Evolutionary conservation across 2,113 vertebrate genomes (phyloP).

Genomic region (Melierax canorus): DNA sequence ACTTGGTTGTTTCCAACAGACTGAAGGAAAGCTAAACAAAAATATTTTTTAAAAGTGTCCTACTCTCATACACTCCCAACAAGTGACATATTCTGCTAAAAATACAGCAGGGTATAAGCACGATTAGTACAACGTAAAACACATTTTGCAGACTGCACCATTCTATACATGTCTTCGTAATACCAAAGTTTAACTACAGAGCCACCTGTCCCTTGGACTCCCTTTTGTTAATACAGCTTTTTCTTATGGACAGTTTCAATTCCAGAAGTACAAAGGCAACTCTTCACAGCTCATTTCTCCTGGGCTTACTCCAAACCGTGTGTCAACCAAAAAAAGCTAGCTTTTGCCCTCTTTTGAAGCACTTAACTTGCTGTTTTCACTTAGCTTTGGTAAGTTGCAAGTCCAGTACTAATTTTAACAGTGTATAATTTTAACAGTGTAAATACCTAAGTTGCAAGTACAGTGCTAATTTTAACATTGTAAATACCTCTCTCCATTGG

Average conservation of each 20-base stretch:
- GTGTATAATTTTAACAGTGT: constrained; percentile 37
- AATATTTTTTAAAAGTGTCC: not conserved
- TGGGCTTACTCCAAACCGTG: not conserved
- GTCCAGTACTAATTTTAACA: constrained; percentile 49
- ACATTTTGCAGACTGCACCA: not conserved
- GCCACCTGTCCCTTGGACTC: not conserved
- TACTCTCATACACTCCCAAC: not conserved
- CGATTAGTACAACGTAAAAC: not conserved
- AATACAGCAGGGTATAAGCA: not conserved
- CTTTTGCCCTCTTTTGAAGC: constrained; percentile 18
- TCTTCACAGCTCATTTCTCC: not conserved
- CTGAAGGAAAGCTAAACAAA: not conserved
- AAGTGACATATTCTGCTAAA: not conserved
- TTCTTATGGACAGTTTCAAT: not conserved
- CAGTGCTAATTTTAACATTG: constrained; percentile 48
- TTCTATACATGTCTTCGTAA: not conserved
- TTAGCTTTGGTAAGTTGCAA: not conserved
- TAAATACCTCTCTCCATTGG: constrained; percentile 40
- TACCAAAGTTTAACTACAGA: not conserved
- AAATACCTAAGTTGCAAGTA: constrained; percentile 25
- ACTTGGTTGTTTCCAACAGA: not conserved
- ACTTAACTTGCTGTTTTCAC: constrained; percentile 16
- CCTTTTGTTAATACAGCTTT: not conserved
- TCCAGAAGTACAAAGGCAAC: constrained; percentile 14
- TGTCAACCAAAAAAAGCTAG: not conserved